These are phyloP conservation scores for Blomia tropicalis DNA, from an alignment of 2,888 invertebrate genomes.

Conservation along the genomic window DNA sequence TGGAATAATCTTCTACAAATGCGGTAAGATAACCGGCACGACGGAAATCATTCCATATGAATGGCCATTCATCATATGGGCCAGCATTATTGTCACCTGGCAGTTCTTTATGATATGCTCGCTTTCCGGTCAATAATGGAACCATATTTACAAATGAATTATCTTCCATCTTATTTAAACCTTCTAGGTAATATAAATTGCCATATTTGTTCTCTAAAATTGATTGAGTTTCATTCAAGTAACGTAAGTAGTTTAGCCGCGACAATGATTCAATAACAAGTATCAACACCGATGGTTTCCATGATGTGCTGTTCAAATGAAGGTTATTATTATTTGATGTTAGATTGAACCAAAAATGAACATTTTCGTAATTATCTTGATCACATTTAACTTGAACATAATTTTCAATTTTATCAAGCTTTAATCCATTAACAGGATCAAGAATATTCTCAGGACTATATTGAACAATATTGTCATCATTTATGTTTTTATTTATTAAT, in stretches of 20 bases:
- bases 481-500: neutral
- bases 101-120: conserved; percentile 17
- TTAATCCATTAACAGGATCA: neutral
- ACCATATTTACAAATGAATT: conserved; percentile 82
- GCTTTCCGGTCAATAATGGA: conserved; percentile 54
- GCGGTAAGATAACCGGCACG: conserved; percentile 56
- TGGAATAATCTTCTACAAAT: conserved; percentile 64
- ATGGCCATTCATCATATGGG: conserved; percentile 41
- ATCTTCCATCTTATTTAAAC: conserved; percentile 83
- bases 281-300: conserved; percentile 45
- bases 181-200: conserved; percentile 55
- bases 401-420: neutral
- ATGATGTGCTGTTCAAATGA: neutral
- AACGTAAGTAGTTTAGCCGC: conserved; percentile 62
- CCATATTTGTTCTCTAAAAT: conserved; percentile 44
- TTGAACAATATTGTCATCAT: neutral
- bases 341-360: neutral
- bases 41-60: conserved; percentile 66
- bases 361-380: neutral
- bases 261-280: conserved; percentile 73
- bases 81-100: conserved; percentile 19
- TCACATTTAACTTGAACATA: neutral
- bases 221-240: conserved; percentile 55
- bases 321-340: neutral
- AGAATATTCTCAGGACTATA: neutral